Evolutionary conservation across 2,113 vertebrate genomes (phyloP).

Genomic region (Candoia aspera): DNA sequence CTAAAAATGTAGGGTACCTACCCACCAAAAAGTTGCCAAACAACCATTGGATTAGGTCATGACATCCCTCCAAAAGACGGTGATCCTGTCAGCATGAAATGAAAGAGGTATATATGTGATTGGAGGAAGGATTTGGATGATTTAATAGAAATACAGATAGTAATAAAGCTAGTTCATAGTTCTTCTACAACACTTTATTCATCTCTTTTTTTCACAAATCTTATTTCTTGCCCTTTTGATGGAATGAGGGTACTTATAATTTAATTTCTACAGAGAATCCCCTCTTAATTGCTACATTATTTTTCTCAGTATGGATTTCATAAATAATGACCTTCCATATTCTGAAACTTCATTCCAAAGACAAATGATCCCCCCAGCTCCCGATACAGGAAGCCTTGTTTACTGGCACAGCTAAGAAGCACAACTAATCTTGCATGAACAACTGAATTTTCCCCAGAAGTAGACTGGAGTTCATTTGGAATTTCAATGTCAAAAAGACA

Average conservation of each 20-base stretch:
- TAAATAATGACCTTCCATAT: neutral
- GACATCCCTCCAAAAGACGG: neutral
- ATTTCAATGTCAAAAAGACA: slow-evolving; percentile 39
- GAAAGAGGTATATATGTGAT: neutral
- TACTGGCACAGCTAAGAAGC: slow-evolving; percentile 28
- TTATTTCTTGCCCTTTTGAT: neutral
- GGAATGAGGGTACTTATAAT: neutral
- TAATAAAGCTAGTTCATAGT: neutral
- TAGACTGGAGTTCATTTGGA: slow-evolving; percentile 36
- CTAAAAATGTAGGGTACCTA: neutral
- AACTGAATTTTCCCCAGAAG: slow-evolving; percentile 27
- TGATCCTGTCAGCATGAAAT: neutral
- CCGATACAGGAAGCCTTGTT: slow-evolving; percentile 38
- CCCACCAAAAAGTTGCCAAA: neutral
- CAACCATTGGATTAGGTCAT: neutral
- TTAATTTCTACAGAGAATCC: neutral
- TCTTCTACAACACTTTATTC: neutral
- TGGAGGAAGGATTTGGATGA: neutral
- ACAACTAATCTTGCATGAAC: slow-evolving; percentile 34
- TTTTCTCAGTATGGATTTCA: neutral
- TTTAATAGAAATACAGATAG: neutral
- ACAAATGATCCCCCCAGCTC: slow-evolving; percentile 11
- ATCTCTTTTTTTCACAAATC: neutral
- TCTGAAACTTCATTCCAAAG: neutral
- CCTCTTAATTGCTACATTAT: neutral